These are phyloP conservation scores for Ectropis grisescens DNA, from an alignment of 1,140 invertebrate genomes.

Conservation along the genomic window DNA sequence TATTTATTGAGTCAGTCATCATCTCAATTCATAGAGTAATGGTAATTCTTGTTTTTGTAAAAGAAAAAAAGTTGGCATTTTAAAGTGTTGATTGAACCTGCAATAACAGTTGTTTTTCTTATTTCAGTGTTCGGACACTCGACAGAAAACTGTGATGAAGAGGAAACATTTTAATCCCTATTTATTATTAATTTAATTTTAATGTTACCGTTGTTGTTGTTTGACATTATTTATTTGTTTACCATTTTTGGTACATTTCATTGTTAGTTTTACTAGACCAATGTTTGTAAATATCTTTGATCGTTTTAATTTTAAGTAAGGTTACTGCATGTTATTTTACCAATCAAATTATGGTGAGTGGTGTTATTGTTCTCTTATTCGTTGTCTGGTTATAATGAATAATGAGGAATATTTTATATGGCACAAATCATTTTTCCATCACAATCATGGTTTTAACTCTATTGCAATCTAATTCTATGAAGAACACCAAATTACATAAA, in stretches of 20 bases:
- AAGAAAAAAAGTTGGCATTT: too few relatives aligned
- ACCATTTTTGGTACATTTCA: conserved; percentile 46
- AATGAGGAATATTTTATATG: conserved; percentile 39
- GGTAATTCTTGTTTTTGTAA: too few relatives aligned
- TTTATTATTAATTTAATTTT: conserved; percentile 51
- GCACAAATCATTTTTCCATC: conserved; percentile 39
- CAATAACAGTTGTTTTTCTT: conserved; percentile 3
- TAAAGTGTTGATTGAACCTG: too few relatives aligned
- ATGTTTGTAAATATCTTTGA: conserved; percentile 59
- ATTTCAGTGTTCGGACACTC: conserved; percentile 84
- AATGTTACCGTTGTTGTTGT: conserved; percentile 64
- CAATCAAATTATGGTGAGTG: conserved; percentile 30
- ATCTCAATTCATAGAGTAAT: too few relatives aligned
- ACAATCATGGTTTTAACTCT: conserved; percentile 44
- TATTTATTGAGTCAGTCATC: too few relatives aligned
- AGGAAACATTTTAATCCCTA: conserved; percentile 79
- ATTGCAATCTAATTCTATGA: conserved; percentile 5
- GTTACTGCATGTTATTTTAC: conserved; percentile 42
- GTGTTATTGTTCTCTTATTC: conserved; percentile 46
- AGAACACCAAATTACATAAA: conserved; percentile 5
- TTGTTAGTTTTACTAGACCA: conserved; percentile 34
- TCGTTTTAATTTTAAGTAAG: conserved; percentile 30
- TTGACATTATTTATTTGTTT: conserved; percentile 61
- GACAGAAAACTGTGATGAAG: conserved; percentile 83
- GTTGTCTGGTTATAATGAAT: conserved; percentile 57